Evolutionary conservation across 1,140 invertebrate species (phyloP).

Genomic region (Leguminivora glycinivorella): DNA sequence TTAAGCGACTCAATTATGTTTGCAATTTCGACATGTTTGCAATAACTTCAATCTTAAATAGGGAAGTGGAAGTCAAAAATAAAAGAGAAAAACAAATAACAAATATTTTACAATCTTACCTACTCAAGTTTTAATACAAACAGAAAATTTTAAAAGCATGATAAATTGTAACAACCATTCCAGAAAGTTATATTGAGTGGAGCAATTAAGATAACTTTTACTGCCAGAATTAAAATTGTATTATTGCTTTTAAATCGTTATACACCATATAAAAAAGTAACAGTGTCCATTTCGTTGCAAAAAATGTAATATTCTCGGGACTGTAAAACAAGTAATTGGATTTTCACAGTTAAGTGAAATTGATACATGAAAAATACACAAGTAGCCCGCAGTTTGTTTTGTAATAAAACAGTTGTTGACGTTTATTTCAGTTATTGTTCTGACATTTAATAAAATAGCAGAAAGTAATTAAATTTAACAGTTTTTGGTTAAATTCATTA

Average conservation of each 20-base stretch:
- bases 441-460: no score
- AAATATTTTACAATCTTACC: no score
- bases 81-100: no score
- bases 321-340: neutral
- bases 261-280: slow-evolving; percentile 6
- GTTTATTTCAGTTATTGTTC: no score
- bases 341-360: neutral
- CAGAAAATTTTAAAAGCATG: neutral
- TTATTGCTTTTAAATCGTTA: slow-evolving; percentile 27
- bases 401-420: no score
- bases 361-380: neutral
- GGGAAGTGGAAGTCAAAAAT: no score
- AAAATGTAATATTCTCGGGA: neutral
- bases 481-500: no score
- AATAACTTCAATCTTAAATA: no score
- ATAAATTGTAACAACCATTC: slow-evolving; percentile 4
- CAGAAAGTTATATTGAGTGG: slow-evolving; percentile 21
- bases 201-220: slow-evolving; percentile 26
- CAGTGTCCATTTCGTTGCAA: slow-evolving; percentile 21
- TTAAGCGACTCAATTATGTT: no score
- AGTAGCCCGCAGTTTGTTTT: neutral
- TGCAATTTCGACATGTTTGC: no score
- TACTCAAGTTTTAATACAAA: neutral
- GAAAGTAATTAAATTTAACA: no score
- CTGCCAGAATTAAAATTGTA: slow-evolving; percentile 18